Conservation (phyloP, 1,140 invertebrate species). For the Plutomurus gul region DNA sequence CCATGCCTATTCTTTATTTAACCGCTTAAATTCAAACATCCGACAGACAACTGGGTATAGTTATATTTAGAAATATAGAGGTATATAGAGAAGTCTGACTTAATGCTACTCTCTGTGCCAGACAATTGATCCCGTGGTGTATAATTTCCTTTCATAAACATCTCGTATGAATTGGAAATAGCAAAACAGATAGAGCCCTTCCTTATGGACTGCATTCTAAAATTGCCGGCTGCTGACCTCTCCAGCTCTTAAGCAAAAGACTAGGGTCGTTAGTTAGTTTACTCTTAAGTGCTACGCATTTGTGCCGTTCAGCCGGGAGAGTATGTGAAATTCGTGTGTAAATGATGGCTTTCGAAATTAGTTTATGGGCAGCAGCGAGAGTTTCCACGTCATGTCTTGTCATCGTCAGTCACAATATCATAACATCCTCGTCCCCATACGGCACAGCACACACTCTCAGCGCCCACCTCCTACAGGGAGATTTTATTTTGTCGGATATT, state of each 20-base stretch:
- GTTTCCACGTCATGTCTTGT: not conserved
- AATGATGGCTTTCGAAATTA: slow-evolving; percentile 8
- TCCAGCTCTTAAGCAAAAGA: not conserved
- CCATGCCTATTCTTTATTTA: too few species aligned
- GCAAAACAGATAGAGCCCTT: too few species aligned
- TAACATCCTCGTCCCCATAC: slow-evolving; percentile 19
- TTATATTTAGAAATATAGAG: too few species aligned
- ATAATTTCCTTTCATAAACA: too few species aligned
- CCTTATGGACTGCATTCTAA: not conserved
- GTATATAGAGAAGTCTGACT: too few species aligned
- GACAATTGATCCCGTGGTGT: too few species aligned
- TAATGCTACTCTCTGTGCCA: too few species aligned
- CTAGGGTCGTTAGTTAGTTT: not conserved
- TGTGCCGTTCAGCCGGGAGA: not conserved
- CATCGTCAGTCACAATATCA: slow-evolving; percentile 7
- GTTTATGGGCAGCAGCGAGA: not conserved
- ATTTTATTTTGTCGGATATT: not conserved
- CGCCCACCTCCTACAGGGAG: too few species aligned
- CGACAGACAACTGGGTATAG: too few species aligned
- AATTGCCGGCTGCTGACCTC: not conserved
- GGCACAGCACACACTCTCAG: too few species aligned
- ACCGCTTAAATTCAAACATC: too few species aligned
- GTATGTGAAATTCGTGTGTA: slow-evolving; percentile 24
- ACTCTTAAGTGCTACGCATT: not conserved
- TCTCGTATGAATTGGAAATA: not conserved